These are phyloP conservation scores for Nymphicus hollandicus DNA, from an alignment of 2,113 vertebrate genomes.

Conservation along the genomic window DNA sequence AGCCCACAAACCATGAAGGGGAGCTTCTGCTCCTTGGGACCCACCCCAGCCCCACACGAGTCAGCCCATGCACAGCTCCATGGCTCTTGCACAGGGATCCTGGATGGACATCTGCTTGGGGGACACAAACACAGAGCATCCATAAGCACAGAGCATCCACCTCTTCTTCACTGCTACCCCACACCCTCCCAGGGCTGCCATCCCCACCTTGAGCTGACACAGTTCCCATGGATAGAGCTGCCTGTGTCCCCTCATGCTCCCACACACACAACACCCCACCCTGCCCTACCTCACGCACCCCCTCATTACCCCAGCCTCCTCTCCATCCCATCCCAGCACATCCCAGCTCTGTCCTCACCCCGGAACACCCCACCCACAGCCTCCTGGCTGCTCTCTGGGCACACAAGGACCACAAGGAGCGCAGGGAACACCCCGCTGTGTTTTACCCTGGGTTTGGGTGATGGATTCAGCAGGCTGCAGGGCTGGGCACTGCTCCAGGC, in stretches of 20 bases:
- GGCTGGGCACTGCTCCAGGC: conserved; percentile 7
- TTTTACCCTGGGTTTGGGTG: neutral
- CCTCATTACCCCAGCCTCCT: neutral
- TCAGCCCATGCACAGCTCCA: neutral
- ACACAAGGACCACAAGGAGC: neutral
- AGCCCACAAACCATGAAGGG: neutral
- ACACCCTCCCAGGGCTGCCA: neutral
- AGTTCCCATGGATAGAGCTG: neutral
- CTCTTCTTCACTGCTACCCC: neutral
- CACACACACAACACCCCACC: neutral
- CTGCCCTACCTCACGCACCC: neutral
- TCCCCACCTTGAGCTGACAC: neutral
- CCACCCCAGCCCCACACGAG: rapidly evolving
- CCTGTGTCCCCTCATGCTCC: neutral
- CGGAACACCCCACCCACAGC: neutral
- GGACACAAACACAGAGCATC: neutral
- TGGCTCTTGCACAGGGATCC: neutral
- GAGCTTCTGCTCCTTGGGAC: neutral
- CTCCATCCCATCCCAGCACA: neutral
- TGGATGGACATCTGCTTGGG: neutral
- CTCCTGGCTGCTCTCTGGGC: neutral
- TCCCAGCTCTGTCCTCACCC: neutral
- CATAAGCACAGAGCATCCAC: neutral
- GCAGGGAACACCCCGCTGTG: rapidly evolving
- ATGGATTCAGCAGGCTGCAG: neutral